These are phyloP conservation scores for Eciton burchellii DNA, from an alignment of 1,140 invertebrate genomes.

Conservation along the genomic window DNA sequence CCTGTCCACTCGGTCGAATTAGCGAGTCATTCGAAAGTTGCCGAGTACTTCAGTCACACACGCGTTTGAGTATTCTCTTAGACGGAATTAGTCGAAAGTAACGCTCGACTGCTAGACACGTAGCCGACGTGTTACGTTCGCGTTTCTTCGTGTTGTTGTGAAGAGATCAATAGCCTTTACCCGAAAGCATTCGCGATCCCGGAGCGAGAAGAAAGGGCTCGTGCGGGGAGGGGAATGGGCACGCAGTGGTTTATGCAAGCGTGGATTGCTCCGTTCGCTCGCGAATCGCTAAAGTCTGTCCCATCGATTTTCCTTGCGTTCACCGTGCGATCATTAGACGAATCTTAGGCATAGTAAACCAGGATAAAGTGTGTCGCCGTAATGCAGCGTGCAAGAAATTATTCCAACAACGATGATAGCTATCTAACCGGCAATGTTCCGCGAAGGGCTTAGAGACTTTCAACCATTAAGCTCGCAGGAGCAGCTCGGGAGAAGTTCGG, in stretches of 20 bases:
- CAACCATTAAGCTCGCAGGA: slow-evolving; percentile 34
- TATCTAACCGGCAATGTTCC: slow-evolving; percentile 31
- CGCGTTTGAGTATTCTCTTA: slow-evolving; percentile 28
- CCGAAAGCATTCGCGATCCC: neutral
- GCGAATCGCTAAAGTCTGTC: neutral
- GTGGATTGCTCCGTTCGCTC: slow-evolving; percentile 2
- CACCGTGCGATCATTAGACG: neutral
- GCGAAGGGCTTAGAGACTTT: slow-evolving; percentile 44
- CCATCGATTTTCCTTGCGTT: neutral
- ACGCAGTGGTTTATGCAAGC: slow-evolving; percentile 15
- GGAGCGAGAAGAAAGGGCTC: neutral
- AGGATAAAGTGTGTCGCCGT: neutral
- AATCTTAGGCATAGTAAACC: neutral
- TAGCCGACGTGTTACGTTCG: slow-evolving; percentile 41
- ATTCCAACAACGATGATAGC: slow-evolving; percentile 34
- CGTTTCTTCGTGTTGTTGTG: slow-evolving; percentile 55
- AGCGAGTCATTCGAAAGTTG: slow-evolving; percentile 65
- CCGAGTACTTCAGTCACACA: slow-evolving; percentile 37
- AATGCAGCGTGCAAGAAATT: slow-evolving; percentile 34
- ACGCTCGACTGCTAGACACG: slow-evolving; percentile 7
- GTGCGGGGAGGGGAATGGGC: slow-evolving; percentile 17
- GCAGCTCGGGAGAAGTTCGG: slow-evolving; percentile 19
- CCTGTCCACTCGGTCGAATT: slow-evolving; percentile 68
- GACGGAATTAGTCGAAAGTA: slow-evolving; percentile 54
- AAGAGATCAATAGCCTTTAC: slow-evolving; percentile 50